Percentiles rank a stretch among this genome's conserved stretches.
Evolutionary conservation across 2,888 invertebrate genomes (phyloP).

Genomic region (Caenorhabditis zanzibari): DNA sequence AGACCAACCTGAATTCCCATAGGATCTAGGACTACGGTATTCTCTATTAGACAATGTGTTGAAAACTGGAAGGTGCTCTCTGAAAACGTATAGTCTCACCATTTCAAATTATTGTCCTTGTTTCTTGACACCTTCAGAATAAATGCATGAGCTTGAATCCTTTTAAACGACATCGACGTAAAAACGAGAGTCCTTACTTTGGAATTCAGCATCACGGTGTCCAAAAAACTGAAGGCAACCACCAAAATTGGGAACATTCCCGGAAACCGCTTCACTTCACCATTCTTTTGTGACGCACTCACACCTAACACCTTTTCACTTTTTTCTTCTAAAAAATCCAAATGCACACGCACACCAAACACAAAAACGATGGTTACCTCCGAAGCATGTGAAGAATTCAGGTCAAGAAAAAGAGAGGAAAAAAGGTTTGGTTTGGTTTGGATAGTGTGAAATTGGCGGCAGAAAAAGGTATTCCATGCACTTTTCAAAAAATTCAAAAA

Average conservation of each 20-base stretch:
- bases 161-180: not conserved
- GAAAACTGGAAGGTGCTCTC: no score
- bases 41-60: not conserved
- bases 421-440: no score
- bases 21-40: not conserved
- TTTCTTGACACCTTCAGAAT: constrained; percentile 9
- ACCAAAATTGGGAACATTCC: constrained; percentile 37
- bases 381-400: constrained; percentile 38
- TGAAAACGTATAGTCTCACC: not conserved
- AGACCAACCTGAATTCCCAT: not conserved
- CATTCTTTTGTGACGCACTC: constrained; percentile 53
- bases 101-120: not conserved
- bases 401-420: not conserved
- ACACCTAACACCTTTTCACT: constrained; percentile 11
- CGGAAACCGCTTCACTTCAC: constrained; percentile 55
- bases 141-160: constrained; percentile 1
- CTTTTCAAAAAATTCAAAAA: constrained; percentile 36
- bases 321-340: constrained; percentile 4
- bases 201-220: constrained; percentile 56
- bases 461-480: constrained; percentile 61
- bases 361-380: constrained; percentile 43
- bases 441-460: not conserved
- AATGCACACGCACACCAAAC: constrained; percentile 15
- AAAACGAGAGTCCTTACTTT: constrained; percentile 20
- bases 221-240: constrained; percentile 36